Percentiles rank a stretch among this genome's conserved stretches.
Conservation (phyloP, 2,888 invertebrate genomes). For the Shargacucullia verbasci region DNA sequence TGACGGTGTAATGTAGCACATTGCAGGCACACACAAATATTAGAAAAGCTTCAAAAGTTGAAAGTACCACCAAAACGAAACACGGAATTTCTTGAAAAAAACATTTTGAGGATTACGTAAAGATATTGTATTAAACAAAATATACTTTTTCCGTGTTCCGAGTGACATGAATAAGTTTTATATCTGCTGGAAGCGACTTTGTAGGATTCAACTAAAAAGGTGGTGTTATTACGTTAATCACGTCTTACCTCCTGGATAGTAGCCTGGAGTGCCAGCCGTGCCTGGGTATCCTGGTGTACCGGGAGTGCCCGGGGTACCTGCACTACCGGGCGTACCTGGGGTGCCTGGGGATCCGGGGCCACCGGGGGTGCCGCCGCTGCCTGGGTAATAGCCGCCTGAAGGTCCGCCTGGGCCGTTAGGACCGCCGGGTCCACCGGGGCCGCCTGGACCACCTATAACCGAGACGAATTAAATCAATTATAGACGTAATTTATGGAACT, state of each 20-base stretch:
- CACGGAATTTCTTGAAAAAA: neutral
- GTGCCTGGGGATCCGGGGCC: slow-evolving; percentile 52
- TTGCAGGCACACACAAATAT: neutral
- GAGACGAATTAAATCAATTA: neutral
- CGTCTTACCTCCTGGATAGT: slow-evolving; percentile 54
- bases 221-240: slow-evolving; percentile 31
- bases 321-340: slow-evolving; percentile 60
- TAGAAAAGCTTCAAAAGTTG: neutral
- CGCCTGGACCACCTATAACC: slow-evolving; percentile 52
- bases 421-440: slow-evolving; percentile 74
- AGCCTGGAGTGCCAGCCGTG: slow-evolving; percentile 60
- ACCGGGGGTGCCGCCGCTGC: slow-evolving; percentile 38
- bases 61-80: neutral
- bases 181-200: too few species aligned
- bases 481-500: too few species aligned
- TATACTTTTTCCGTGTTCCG: neutral
- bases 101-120: neutral
- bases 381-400: slow-evolving; percentile 56
- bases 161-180: slow-evolving; percentile 1
- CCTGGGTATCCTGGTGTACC: slow-evolving; percentile 70
- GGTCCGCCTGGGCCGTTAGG: slow-evolving; percentile 47
- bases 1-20: neutral
- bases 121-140: neutral
- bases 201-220: too few species aligned
- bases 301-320: slow-evolving; percentile 67